Evolutionary conservation across 2,888 invertebrate species (phyloP), one percentile per base, ranked within the genome.

Genomic region (Arrhopalites spinosus): DNA sequence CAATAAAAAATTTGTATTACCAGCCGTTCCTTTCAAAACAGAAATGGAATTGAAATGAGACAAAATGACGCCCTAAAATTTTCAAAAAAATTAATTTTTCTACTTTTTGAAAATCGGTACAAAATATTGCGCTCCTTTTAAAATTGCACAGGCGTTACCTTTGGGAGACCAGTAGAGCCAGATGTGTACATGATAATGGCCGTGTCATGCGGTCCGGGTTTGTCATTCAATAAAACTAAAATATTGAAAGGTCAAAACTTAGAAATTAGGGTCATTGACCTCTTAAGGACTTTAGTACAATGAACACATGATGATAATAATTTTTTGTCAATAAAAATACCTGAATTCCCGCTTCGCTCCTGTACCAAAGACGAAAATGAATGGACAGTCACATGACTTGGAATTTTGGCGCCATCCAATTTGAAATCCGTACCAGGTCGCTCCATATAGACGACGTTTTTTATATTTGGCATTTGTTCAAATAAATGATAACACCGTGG

Each of bases 121-220:
- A n/a, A n/a, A n/a, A 36, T 7, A 36, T 36, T 36, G 36, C 3
- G 36, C 11, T 36, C 36, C 36, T 7, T 3, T 36, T 3, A 11
- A 11, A 36, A 11, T 7, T 3, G 36, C 36, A 36, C 3, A 36
- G 5, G 36, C 36, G n/a, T n/a, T n/a, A n/a, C 36, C 87, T 97
- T 97, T 0, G 96, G 96, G 77, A 92, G 90, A 73, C 97, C 98
- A 3, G 98, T 98, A 0, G 96, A 96, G 1, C 98, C 98, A 82
- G 96, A 96, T 1, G 98, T 99, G 88, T 98, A 99, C 98, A 99
- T 99, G 53, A 99, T 92, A 83, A 99, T 95, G 67, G 98, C 98
- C 2, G 92, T 90, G 86, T 98, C 98, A 20, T 89, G 87, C 15
- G 78, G 79, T 30, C 74, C 69, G 0, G 95, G 93, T 8, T 70